These are phyloP conservation scores for Mizuhopecten yessoensis DNA, from an alignment of 1,140 invertebrate genomes.

Conservation along the genomic window DNA sequence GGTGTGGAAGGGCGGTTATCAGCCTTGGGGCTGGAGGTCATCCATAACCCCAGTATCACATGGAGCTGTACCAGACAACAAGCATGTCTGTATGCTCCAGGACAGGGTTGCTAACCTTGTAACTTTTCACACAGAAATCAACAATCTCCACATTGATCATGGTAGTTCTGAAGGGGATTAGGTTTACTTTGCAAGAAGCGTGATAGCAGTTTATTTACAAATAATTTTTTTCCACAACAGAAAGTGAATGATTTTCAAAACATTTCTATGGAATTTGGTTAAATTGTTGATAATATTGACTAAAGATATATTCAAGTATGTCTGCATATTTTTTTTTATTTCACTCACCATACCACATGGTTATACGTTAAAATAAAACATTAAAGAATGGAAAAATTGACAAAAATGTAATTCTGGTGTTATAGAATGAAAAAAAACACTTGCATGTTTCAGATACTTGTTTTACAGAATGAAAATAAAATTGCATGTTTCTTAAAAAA, in stretches of 20 bases:
- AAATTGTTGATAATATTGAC: neutral
- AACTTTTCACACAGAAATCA: constrained; percentile 16
- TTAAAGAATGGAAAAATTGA: neutral
- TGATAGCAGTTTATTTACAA: constrained; percentile 19
- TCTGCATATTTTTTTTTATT: neutral
- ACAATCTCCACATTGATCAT: neutral
- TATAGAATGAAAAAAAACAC: no score
- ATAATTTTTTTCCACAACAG: neutral
- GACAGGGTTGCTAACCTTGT: neutral
- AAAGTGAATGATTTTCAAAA: neutral
- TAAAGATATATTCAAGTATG: neutral
- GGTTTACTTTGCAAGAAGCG: neutral
- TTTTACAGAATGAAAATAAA: neutral
- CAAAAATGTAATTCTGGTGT: neutral
- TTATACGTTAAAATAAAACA: neutral
- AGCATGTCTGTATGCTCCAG: neutral
- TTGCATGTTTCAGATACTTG: neutral
- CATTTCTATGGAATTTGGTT: neutral
- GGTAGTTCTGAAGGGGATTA: neutral
- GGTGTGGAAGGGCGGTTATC: neutral
- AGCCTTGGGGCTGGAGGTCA: neutral
- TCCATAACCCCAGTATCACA: neutral
- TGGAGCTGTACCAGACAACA: neutral
- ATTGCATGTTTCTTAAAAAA: no score
- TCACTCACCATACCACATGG: no score